phyloP scores from a whole-genome alignment of 2,797 vertebrate genomes.

The Spondyliosoma cantharus region DNA sequence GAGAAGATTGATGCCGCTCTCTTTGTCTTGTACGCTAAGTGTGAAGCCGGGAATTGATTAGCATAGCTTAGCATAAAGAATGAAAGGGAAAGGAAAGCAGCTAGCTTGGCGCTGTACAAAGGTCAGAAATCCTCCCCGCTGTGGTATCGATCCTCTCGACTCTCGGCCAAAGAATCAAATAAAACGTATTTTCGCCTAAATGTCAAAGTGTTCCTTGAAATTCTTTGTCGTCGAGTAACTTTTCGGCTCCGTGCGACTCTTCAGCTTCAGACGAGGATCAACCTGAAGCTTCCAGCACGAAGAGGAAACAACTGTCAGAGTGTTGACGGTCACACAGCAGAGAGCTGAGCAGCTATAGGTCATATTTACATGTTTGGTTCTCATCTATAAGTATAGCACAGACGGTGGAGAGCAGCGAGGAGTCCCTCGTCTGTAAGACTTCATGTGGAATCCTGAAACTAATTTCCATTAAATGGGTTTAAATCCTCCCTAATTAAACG shows the following conservation, averaged over 20 bases:
- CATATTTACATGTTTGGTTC: not conserved
- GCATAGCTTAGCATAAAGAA: not conserved
- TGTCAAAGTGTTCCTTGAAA: not conserved
- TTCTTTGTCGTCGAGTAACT: not conserved
- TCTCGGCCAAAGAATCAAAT: not conserved
- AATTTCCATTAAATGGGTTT: conserved; percentile 58
- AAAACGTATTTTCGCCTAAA: not conserved
- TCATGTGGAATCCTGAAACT: conserved; percentile 39
- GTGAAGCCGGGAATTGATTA: not conserved
- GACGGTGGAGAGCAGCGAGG: conserved; percentile 19
- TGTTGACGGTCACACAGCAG: not conserved
- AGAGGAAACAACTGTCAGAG: no score
- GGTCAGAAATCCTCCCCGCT: not conserved
- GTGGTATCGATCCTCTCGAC: not conserved
- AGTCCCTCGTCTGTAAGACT: conserved; percentile 44
- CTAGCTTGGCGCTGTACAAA: not conserved
- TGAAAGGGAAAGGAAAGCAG: not conserved
- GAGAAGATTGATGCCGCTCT: not conserved
- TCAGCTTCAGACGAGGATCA: not conserved
- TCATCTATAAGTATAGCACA: conserved; percentile 15
- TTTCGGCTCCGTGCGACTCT: not conserved
- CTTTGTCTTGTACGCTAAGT: no score
- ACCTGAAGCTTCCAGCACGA: not conserved
- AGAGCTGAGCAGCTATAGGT: not conserved
- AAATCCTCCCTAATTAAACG: conserved; percentile 63